Percentiles rank a stretch among this genome's conserved stretches.
phyloP scores from a whole-genome alignment of 2,797 vertebrate genomes.

The Thripadectes ignobilis region DNA sequence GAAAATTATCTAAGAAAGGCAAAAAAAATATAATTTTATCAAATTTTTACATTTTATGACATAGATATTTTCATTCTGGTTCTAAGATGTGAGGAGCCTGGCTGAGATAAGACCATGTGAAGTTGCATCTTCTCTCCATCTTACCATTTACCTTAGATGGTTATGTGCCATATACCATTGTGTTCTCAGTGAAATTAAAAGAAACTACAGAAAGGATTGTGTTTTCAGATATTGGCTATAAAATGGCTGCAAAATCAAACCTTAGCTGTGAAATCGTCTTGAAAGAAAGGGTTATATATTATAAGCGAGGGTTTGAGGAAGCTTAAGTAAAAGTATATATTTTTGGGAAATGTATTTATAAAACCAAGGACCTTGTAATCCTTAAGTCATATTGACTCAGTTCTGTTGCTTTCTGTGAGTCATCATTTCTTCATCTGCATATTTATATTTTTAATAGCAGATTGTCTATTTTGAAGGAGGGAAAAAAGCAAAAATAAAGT shows the following conservation, averaged over 20 bases:
- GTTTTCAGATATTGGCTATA: neutral
- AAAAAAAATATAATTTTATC: neutral
- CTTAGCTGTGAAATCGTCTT: neutral
- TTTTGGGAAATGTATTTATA: neutral
- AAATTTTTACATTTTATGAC: neutral
- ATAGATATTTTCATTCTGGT: neutral
- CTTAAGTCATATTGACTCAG: neutral
- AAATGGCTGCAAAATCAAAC: neutral
- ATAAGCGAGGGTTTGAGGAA: neutral
- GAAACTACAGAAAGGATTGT: neutral
- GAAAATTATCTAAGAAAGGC: neutral
- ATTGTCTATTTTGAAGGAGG: neutral
- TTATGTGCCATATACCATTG: neutral
- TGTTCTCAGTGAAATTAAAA: neutral
- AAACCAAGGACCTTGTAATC: neutral
- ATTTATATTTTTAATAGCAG: neutral
- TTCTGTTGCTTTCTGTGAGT: neutral
- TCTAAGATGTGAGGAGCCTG: neutral
- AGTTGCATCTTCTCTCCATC: neutral
- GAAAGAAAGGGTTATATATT: neutral
- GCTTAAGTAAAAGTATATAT: neutral
- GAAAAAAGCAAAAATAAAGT: accelerated
- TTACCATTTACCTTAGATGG: neutral
- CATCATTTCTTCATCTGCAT: neutral
- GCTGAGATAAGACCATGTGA: neutral